Base-by-base conservation (phyloP, 2,113 vertebrate species). In the Calidris pugnax region DNA sequence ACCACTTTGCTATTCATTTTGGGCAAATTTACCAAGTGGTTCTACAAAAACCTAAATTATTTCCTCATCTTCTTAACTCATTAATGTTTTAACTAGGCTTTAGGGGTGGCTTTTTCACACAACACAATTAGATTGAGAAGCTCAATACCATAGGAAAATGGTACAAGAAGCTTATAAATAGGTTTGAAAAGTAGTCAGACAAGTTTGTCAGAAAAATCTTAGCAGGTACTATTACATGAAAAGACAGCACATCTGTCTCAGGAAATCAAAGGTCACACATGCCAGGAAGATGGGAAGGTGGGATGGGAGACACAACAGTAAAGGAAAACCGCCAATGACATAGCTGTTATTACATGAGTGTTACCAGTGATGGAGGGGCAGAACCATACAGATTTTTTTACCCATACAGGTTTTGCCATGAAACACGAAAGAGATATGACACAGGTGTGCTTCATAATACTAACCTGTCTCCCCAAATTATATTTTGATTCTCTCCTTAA, bases 321-420 rank as follows among this genome's bases (percentile, higher is more conserved):
- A 23, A 63, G 41, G 17, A 18, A 63, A 63, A 63, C 62, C 28
- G 27, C 30, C 62, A 41, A 21, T 28, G 26, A 12, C 28, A 30
- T 18, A 69, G 39, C 5, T 0, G 0, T 21, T 76, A 76, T 43
- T 19, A 51, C 19, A 5, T 0, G 3, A 83, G 45, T 22, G 11
- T 13, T 6, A 55, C 5, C 39, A n/a, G n/a, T 9, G 41, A 24
- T 6, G 5, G 35, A 51, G 20, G 21, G 48, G 47, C 37, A 91
- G 53, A 80, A 60, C 12, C 7, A 20, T 2, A 37, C 18, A 56
- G 15, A 51, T 33, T 69, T 30, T 90, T 63, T 47, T 4, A 80
- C 18, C n/a, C 8, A 17, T 2, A 37, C 30, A 66, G 20, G 51
- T 33, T 69, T 30, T 90, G 35, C 39, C 27, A 56, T 7, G 15